Evolutionary conservation across 2,797 vertebrate genomes (phyloP), one percentile per base, ranked within the genome.

Genomic region (Pseudochaenichthys georgianus): DNA sequence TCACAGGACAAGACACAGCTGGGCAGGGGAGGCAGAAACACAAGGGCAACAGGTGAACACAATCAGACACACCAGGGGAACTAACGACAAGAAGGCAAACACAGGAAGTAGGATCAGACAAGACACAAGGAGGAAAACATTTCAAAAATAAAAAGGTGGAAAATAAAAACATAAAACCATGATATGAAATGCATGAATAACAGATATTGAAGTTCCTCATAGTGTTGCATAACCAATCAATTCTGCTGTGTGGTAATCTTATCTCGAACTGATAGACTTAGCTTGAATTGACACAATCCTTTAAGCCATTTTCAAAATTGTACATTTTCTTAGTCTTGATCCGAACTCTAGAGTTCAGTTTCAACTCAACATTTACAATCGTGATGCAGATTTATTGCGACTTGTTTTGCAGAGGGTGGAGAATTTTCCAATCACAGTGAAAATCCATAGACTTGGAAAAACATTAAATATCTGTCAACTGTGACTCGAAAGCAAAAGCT

Each of bases 191-290:
- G 16, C 70, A 69, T 45, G 52, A 16, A 23, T 17, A 60, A 60
- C 17, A 51, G 5, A 73, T 64, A 75, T 50, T 28, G 13, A 52
- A 42, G 9, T 50, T 64, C 21, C 51, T 64, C 60, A 5, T 55
- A 61, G 13, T 53, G 47, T 47, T 77, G 46, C 53, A 60, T 65
- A 69, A 58, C 59, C 7, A 71, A 72, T 80, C 59, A 73, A 46
- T 67, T 80, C 19, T 15, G 63, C 52, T 34, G 47, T 61, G 13
- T 58, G 13, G 66, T 52, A 50, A 61, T 65, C 23, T 28, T 63
- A 46, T 81, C 62, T 79, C 7, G 74, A 50, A 75, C 21, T 71
- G 52, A 78, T 70, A n/a, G 45, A 28, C 17, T 62, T 59, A 70
- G 81, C 59, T 64, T 59, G 48, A 80, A 62, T 80, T 72, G 38